Evolutionary conservation across 2,113 vertebrate genomes (phyloP).

Genomic region (Siniperca chuatsi): DNA sequence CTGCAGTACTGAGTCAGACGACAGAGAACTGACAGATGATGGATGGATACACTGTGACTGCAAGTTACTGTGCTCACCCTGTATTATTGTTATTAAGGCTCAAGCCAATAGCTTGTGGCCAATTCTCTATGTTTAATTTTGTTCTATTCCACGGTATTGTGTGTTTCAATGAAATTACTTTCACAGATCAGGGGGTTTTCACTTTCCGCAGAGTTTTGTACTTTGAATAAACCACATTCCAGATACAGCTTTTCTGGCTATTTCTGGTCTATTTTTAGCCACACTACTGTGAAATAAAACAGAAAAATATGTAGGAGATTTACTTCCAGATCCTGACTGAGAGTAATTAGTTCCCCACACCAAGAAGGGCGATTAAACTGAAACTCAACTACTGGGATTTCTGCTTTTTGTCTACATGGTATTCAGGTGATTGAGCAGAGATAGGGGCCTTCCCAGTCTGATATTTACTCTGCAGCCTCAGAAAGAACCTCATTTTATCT

Average conservation of each 20-base stretch:
- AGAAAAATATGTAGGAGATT: slow-evolving; percentile 51
- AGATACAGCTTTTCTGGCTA: slow-evolving; percentile 29
- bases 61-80: neutral
- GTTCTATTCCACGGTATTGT: neutral
- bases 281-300: slow-evolving; percentile 66
- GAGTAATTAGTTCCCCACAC: slow-evolving; percentile 49
- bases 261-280: slow-evolving; percentile 61
- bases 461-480: slow-evolving; percentile 12
- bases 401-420: slow-evolving; percentile 13
- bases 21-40: slow-evolving; percentile 10
- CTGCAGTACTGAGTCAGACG: slow-evolving; percentile 11
- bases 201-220: slow-evolving; percentile 27
- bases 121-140: slow-evolving; percentile 5
- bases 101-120: neutral
- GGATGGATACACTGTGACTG: neutral
- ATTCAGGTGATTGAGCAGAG: neutral
- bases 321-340: slow-evolving; percentile 53
- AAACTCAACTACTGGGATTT: slow-evolving; percentile 35
- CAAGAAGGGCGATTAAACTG: slow-evolving; percentile 1
- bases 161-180: slow-evolving; percentile 3
- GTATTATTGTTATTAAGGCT: neutral
- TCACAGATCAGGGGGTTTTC: slow-evolving; percentile 28
- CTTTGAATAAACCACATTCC: slow-evolving; percentile 66
- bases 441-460: neutral
- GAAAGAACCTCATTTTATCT: neutral